Evolutionary conservation across 2,797 vertebrate species (phyloP), one percentile per base, ranked within the genome.

Genomic region (Vultur gryphus): DNA sequence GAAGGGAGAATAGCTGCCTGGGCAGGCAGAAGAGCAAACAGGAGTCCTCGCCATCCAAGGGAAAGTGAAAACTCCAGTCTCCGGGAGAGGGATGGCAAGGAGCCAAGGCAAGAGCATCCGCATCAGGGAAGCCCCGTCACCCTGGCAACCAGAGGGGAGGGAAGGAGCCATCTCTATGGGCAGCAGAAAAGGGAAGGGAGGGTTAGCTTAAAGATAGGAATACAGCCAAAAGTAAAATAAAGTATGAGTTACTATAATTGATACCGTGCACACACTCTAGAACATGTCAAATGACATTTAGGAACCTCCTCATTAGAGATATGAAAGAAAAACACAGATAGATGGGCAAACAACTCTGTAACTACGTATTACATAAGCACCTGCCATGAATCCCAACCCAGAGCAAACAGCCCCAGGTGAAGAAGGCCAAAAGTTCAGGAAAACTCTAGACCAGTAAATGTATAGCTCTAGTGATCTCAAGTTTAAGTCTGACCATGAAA

Each of bases 101-200:
- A 87, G 84, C 83, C 94, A 95, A 19, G 52, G 51, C 7, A 87
- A 61, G 64, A 94, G 84, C 90, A 94, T 89, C 91, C 11, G 44
- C 76, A 84, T 52, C 70, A 44, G 95, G 91, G 92, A 93, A 95
- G 79, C 92, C 94, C 92, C 33, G 81, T 95, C 94, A 84, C 94
- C 95, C 75, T 92, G 91, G 95, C 76, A 96, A 96, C 95, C 78
- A 5, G 80, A 61, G 84, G 57, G 80, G 70, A 73, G 64, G 89
- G 78, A 85, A 49, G 73, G 39, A 95, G 87, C 31, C 71, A 61
- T 9, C 15, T 58, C 62, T 49, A 1, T 11, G 28, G 71, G 49
- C 84, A 79, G 85, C 71, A 39, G 15, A 20, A 44, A 17, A 64
- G 77, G 71, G 86, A 52, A 13, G 16, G 54, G 10, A 76, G 24